phyloP scores from a whole-genome alignment of 2,113 vertebrate genomes.

The Mesocricetus auratus region DNA sequence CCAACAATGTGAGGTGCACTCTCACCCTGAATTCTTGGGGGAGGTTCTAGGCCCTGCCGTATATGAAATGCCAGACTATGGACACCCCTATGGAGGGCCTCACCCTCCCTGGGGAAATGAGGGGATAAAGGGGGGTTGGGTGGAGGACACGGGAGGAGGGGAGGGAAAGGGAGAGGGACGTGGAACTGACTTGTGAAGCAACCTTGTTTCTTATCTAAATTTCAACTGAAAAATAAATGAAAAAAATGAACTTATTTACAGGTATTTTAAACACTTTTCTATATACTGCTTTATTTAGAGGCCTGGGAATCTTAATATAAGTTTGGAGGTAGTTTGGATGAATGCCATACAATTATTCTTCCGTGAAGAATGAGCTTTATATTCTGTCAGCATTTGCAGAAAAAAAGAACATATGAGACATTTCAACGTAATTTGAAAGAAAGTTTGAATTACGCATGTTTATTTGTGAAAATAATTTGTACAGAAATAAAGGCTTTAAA shows the following conservation, averaged over 20 bases:
- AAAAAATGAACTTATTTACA: background rate
- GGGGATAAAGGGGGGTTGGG: too few relatives aligned
- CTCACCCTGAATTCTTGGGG: too few relatives aligned
- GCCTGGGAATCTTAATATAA: background rate
- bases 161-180: too few relatives aligned
- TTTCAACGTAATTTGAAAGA: conserved; percentile 53
- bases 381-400: background rate
- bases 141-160: too few relatives aligned
- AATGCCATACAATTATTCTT: conserved; percentile 42
- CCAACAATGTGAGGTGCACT: too few relatives aligned
- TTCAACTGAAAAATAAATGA: too few relatives aligned
- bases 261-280: background rate
- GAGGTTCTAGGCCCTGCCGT: too few relatives aligned
- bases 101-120: too few relatives aligned
- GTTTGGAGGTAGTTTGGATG: background rate
- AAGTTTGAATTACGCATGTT: conserved; percentile 1
- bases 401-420: background rate
- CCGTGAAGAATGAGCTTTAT: background rate
- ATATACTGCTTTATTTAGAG: background rate
- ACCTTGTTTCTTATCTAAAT: too few relatives aligned
- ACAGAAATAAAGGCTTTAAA: background rate
- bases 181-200: too few relatives aligned
- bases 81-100: too few relatives aligned
- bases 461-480: conserved; percentile 38
- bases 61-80: too few relatives aligned